A percentile compares a stretch with the other conserved stretches of the same genome.
Conservation (phyloP, 2,113 vertebrate genomes). For the Lichenostomus cassidix region DNA sequence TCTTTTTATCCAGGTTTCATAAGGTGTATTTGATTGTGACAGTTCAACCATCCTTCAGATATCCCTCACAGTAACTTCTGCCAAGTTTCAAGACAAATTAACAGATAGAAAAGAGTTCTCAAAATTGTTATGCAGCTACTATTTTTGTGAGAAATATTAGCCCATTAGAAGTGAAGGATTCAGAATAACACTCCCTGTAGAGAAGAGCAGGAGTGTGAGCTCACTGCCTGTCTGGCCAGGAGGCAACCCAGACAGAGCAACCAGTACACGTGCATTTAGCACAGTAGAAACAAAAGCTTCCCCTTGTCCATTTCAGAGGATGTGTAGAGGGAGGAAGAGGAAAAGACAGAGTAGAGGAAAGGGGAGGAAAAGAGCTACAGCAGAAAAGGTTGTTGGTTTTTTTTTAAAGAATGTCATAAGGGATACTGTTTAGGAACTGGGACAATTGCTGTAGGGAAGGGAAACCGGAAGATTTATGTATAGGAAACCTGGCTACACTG, state of each 20-base stretch:
- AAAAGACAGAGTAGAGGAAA: background rate
- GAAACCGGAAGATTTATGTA: constrained; percentile 14
- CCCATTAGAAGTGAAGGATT: background rate
- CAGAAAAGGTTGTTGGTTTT: background rate
- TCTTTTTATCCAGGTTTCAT: background rate
- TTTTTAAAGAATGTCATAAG: background rate
- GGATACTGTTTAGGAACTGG: background rate
- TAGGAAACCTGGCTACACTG: background rate
- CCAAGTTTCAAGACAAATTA: background rate
- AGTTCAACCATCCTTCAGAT: background rate
- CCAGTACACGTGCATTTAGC: background rate
- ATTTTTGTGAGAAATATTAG: background rate
- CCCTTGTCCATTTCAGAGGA: background rate
- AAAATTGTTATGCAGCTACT: background rate
- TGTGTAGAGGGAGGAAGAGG: background rate
- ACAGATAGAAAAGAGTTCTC: background rate
- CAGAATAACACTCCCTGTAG: background rate
- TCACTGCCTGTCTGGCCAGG: background rate
- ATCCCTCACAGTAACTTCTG: background rate
- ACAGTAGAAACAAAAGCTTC: background rate
- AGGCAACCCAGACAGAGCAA: background rate
- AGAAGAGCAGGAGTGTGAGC: background rate
- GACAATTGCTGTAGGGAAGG: background rate
- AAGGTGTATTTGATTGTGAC: background rate
- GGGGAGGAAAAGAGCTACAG: background rate